These are phyloP conservation scores for Echiichthys vipera DNA, from an alignment of 2,797 vertebrate species.

Conservation along the genomic window DNA sequence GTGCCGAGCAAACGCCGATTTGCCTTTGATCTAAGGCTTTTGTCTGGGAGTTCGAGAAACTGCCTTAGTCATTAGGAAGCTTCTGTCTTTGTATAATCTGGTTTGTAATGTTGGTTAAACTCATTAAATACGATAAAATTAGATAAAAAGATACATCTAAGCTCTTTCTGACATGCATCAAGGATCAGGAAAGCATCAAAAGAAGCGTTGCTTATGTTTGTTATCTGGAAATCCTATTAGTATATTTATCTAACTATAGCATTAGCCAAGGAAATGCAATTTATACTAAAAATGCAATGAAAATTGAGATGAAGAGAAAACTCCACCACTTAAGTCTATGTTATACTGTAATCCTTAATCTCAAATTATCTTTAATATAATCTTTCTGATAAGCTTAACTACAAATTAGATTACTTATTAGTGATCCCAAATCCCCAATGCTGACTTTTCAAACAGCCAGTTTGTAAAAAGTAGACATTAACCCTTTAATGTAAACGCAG, in stretches of 20 bases:
- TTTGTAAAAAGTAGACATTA: background rate
- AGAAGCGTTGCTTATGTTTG: background rate
- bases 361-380: background rate
- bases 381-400: background rate
- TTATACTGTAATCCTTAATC: background rate
- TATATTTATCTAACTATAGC: background rate
- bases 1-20: background rate
- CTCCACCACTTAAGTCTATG: background rate
- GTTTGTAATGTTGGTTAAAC: background rate
- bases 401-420: background rate
- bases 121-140: background rate
- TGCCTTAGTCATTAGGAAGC: background rate
- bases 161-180: background rate
- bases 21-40: background rate
- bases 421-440: background rate
- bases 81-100: background rate
- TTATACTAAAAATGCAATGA: background rate
- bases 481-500: background rate
- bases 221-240: background rate
- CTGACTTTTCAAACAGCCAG: slow-evolving; percentile 1
- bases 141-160: background rate
- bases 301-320: background rate
- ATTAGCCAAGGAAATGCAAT: background rate
- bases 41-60: background rate
- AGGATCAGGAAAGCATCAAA: too few relatives aligned